Conservation (phyloP, 2,797 vertebrate genomes). For the Chelon auratus region DNA sequence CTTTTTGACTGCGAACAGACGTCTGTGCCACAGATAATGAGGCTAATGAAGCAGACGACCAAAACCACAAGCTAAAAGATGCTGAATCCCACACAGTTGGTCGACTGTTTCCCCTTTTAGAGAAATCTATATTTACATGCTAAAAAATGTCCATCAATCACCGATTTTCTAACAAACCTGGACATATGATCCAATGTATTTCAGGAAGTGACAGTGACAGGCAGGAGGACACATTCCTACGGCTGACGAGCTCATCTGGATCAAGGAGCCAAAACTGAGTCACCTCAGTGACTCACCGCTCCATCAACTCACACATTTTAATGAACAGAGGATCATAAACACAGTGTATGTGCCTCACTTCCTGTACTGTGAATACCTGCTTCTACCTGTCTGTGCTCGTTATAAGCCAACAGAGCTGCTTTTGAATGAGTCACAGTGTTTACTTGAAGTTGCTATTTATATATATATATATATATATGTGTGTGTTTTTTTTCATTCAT, state of each 20-base stretch:
- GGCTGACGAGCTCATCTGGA: background rate
- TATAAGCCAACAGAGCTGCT: constrained; percentile 36
- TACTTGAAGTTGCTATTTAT: constrained; percentile 67
- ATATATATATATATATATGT: background rate
- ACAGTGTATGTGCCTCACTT: constrained; percentile 11
- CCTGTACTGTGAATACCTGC: constrained; percentile 38
- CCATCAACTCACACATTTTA: background rate
- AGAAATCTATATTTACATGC: too few species aligned
- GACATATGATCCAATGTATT: background rate
- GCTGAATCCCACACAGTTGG: too few species aligned
- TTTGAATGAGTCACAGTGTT: constrained; percentile 26
- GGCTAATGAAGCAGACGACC: too few species aligned
- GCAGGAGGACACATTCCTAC: background rate
- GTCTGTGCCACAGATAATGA: too few species aligned
- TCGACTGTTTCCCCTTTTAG: too few species aligned
- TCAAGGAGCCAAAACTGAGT: background rate
- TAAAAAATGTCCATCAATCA: background rate
- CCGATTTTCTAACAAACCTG: too few species aligned
- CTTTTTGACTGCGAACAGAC: too few species aligned
- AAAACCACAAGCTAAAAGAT: too few species aligned
- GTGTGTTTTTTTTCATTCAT: background rate
- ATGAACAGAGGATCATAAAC: background rate
- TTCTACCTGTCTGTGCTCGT: constrained; percentile 29
- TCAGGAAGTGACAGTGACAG: constrained; percentile 55
- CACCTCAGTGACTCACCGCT: constrained; percentile 25